Conservation (phyloP, 2,888 invertebrate genomes). For the Cancer borealis region DNA sequence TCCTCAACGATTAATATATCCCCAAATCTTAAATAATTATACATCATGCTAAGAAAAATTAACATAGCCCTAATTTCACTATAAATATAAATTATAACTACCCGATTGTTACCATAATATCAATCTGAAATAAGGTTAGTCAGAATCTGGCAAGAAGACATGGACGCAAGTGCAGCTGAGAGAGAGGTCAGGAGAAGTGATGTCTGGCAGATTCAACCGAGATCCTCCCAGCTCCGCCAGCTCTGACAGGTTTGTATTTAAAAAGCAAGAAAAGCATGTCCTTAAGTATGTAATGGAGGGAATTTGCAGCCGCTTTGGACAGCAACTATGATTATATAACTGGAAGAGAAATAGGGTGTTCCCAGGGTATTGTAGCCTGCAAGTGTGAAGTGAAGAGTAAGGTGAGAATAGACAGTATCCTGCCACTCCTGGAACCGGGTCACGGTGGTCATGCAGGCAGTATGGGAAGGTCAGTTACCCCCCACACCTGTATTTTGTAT, state of each 20-base stretch:
- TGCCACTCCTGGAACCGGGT: background rate
- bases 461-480: background rate
- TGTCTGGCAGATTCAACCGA: constrained; percentile 77
- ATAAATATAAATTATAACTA: background rate
- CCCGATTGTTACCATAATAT: background rate
- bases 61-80: background rate
- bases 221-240: constrained; percentile 94
- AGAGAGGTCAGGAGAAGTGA: constrained; percentile 57
- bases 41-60: background rate
- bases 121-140: background rate
- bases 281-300: background rate
- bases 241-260: constrained; percentile 89
- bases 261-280: background rate
- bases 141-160: constrained; percentile 52
- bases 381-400: background rate
- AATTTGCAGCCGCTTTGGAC: constrained; percentile 17
- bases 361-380: background rate
- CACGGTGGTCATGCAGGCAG: constrained; percentile 22
- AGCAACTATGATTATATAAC: background rate
- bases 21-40: background rate
- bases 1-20: background rate
- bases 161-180: constrained; percentile 72
- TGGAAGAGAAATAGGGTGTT: background rate
- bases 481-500: background rate
- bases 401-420: background rate